phyloP scores from a whole-genome alignment of 2,888 invertebrate genomes.

The Drosophila kuntzei region DNA sequence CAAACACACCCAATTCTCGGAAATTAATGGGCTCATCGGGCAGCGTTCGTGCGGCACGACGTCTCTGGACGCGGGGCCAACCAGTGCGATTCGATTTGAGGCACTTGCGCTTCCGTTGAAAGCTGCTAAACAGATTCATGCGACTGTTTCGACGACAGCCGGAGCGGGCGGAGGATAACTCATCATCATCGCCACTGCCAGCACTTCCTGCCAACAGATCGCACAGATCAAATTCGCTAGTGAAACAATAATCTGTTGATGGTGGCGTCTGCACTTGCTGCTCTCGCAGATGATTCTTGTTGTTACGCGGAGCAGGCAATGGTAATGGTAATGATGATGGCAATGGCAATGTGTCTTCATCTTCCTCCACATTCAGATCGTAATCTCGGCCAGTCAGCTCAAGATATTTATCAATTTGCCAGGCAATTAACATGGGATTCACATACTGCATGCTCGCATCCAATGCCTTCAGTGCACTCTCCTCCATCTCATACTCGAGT shows the following conservation, averaged over 20 bases:
- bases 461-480: constrained; percentile 71
- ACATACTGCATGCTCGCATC: constrained; percentile 68
- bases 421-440: constrained; percentile 76
- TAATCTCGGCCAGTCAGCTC: constrained; percentile 64
- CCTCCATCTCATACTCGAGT: constrained; percentile 82
- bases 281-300: neutral
- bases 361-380: constrained; percentile 58
- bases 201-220: constrained; percentile 75
- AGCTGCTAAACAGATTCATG: constrained; percentile 72
- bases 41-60: constrained; percentile 59
- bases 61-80: constrained; percentile 89
- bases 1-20: constrained; percentile 51
- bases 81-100: constrained; percentile 91
- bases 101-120: constrained; percentile 82
- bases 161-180: constrained; percentile 8
- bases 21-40: constrained; percentile 69
- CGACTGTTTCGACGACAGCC: constrained; percentile 52
- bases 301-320: neutral
- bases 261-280: constrained; percentile 68
- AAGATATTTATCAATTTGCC: constrained; percentile 84
- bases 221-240: constrained; percentile 82
- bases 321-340: too few species aligned
- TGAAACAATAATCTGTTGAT: constrained; percentile 81
- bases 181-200: constrained; percentile 65
- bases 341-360: too few species aligned